Evolutionary conservation across 2,888 invertebrate genomes (phyloP).

Genomic region (Limnephilus auricula): DNA sequence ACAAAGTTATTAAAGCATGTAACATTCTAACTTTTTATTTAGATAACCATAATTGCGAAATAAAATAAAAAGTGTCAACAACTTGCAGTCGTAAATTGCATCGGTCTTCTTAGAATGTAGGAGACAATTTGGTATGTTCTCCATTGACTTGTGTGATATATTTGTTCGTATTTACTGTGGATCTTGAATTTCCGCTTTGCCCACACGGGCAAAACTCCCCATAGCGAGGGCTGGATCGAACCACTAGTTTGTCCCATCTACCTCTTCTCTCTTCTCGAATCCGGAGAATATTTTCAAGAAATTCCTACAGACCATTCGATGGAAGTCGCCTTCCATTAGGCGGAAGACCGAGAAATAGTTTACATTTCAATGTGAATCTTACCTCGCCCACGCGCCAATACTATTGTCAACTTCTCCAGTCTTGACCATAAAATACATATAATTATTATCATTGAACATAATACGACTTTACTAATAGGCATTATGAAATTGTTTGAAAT

Average conservation of each 20-base stretch:
- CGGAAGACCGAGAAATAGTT: constrained; percentile 50
- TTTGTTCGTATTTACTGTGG: constrained; percentile 26
- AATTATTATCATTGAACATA: constrained; percentile 40
- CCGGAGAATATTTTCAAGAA: constrained; percentile 4
- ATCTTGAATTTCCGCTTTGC: constrained; percentile 52
- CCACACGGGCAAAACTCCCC: constrained; percentile 17
- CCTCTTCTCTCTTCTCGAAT: not conserved
- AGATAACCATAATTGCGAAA: no score
- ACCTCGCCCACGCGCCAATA: constrained; percentile 49
- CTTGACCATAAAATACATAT: constrained; percentile 29
- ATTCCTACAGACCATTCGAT: constrained; percentile 33
- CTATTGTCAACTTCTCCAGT: not conserved
- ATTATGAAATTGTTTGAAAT: constrained; percentile 8
- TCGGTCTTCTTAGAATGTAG: not conserved
- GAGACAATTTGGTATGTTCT: not conserved
- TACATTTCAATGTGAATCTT: constrained; percentile 53
- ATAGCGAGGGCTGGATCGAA: not conserved
- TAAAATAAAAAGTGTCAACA: no score
- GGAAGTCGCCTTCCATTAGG: constrained; percentile 22
- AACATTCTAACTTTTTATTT: no score
- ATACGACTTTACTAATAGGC: constrained; percentile 17
- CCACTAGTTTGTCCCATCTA: not conserved
- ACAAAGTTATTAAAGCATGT: no score
- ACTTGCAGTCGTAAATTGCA: not conserved
- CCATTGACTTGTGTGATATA: constrained; percentile 18